Base-by-base conservation (phyloP, 2,888 invertebrate genomes). In the Ecliptopera silaceata region DNA sequence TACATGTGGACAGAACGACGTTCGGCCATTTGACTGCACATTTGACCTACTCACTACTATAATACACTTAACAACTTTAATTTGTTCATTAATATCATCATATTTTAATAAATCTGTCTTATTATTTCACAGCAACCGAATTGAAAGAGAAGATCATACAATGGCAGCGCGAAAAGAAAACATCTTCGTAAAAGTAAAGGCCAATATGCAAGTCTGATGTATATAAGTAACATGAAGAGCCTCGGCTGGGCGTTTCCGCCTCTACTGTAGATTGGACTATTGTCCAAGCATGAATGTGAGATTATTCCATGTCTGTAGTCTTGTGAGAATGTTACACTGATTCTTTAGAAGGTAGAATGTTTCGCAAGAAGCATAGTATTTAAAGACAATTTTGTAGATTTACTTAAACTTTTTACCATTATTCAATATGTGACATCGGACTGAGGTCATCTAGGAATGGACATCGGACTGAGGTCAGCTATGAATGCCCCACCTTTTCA, bases 81-180 rank as follows among this genome's bases (percentile, higher is more conserved):
- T n/a, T n/a, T n/a, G n/a, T n/a, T n/a, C n/a, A n/a, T n/a, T n/a
- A n/a, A n/a, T n/a, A n/a, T n/a, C n/a, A n/a, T n/a, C n/a, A n/a
- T n/a, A n/a, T n/a, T n/a, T n/a, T n/a, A n/a, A n/a, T n/a, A n/a
- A 26, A 26, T 26, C 10, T 26, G 4, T 26, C 57, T 51, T 48
- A 56, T 61, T 69, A 93, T 93, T 32, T 92, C n/a, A 46, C 59
- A 95, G 97, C 95, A 68, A 93, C 93, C 48, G 97, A 97, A 75
- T 91, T 98, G 63, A 97, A 97, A 87, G 95, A 96, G 79, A 94
- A 95, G 77, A 98, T 98, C 81, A 93, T 94, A 69, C 93, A 94
- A 73, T 98, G 98, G 98, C 97, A 97, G 80, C 94, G 94, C 65
- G 95, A 96, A 77, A 96, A 96, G 86, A 93, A 93, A 75, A 76